Base-by-base conservation (phyloP, 2,113 vertebrate species). In the Thymallus thymallus region DNA sequence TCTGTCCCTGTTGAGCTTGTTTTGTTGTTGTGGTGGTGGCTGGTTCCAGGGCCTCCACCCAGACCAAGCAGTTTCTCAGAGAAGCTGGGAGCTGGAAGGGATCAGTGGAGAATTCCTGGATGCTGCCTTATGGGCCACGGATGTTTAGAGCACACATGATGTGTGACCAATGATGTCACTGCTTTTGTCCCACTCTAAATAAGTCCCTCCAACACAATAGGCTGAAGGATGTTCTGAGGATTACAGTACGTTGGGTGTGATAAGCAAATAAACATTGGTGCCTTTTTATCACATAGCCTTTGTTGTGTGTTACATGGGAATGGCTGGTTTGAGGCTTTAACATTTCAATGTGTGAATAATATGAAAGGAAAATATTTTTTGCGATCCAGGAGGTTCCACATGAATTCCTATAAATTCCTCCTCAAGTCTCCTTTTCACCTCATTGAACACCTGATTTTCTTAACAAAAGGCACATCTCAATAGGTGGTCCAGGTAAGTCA, bases 111-210 rank as follows among this genome's bases (percentile, higher is more conserved):
- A 92, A 90, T 91, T 92, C 89, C 91, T 92, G 91, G 88, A 92
- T 89, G 80, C 90, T 83, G 86, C 78, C 73, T 77, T 80, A 90
- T 70, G 46, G 82, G 79, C 76, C 84, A 45, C 85, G 89, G 91
- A 90, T 91, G 89, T 91, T 91, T 92, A 90, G 88, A 86, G 86
- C 86, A 83, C 87, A 88, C 87, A 83, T 84, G 85, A 91, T 88
- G 89, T 90, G 90, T 90, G 90, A 89, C 86, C 82, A 65, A 76
- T 91, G 83, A 92, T 91, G 89, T 91, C 77, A 92, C 35, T 72
- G 71, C 85, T 89, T 92, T 91, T 90, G 87, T 91, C 77, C 76
- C 71, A 60, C 69, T 76, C 73, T 72, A 80, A 85, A 87, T 87
- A 70, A 87, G 88, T 88, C 82, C 81, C 82, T 81, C 74, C 24